A percentile compares a stretch with the other conserved stretches of the same genome.
These are phyloP conservation scores for Siderastrea radians DNA, from an alignment of 92 coral and sea anemone genomes.

Conservation along the genomic window DNA sequence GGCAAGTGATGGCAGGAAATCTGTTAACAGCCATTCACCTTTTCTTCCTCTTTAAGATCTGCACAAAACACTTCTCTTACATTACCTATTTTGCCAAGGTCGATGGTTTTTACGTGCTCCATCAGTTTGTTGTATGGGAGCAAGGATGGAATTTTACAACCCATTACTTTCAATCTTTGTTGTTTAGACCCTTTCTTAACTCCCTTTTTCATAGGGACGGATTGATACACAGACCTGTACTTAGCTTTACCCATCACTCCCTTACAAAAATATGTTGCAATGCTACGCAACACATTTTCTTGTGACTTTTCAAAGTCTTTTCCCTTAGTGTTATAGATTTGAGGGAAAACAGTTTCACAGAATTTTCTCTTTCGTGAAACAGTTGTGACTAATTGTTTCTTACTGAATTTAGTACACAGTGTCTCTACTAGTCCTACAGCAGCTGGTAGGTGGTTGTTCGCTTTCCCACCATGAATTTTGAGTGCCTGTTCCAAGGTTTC, in stretches of 20 bases:
- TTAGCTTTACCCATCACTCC: conserved; percentile 56
- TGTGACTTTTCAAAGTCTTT: conserved; percentile 44
- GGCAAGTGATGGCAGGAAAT: conserved; percentile 43
- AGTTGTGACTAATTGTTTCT: background rate
- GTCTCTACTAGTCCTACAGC: conserved; percentile 60
- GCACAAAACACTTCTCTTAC: conserved; percentile 43
- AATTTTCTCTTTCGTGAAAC: conserved; percentile 30
- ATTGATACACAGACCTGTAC: conserved; percentile 67
- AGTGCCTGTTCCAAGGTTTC: conserved; percentile 53
- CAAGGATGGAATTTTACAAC: conserved; percentile 46
- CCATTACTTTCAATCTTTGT: conserved; percentile 47
- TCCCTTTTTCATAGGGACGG: conserved; percentile 37
- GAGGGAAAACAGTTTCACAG: conserved; percentile 44
- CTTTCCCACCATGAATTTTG: conserved; percentile 59
- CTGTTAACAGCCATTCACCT: conserved; percentile 45
- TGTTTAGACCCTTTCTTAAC: conserved; percentile 30
- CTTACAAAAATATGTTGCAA: conserved; percentile 47
- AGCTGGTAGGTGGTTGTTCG: conserved; percentile 38
- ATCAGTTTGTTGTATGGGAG: conserved; percentile 64
- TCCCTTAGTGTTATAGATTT: conserved; percentile 32
- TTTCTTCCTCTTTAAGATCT: conserved; percentile 44
- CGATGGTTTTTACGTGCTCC: conserved; percentile 54
- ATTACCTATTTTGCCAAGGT: conserved; percentile 47
- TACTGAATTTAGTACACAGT: background rate
- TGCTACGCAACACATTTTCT: conserved; percentile 48